Conservation (phyloP, 2,888 invertebrate genomes). For the Herminia tarsipennalis region DNA sequence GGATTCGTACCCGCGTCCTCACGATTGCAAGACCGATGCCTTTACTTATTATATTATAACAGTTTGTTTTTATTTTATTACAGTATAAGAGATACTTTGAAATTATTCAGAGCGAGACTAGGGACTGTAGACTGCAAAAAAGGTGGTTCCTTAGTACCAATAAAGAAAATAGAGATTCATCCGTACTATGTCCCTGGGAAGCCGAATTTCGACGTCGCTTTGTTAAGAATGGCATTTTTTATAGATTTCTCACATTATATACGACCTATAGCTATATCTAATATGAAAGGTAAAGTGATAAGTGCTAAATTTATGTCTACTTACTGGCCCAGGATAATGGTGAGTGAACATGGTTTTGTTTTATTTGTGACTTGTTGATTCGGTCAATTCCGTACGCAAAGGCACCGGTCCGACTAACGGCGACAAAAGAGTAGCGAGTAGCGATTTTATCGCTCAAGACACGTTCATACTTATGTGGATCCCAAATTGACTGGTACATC, state of each 20-base stretch:
- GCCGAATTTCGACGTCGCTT: constrained; percentile 63
- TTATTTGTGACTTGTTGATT: no score
- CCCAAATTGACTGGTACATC: no score
- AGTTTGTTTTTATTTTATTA: constrained; percentile 25
- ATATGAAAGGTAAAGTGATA: constrained; percentile 47
- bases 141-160: constrained; percentile 59
- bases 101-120: constrained; percentile 62
- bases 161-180: constrained; percentile 61
- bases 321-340: constrained; percentile 75
- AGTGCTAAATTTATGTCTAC: constrained; percentile 66
- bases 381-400: no score
- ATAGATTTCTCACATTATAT: constrained; percentile 47
- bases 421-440: no score
- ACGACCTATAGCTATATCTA: constrained; percentile 60
- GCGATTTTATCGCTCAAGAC: no score
- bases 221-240: constrained; percentile 54
- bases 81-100: constrained; percentile 71
- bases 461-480: no score
- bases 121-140: constrained; percentile 72
- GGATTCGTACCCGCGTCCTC: no score
- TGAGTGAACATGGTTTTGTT: no score
- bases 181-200: constrained; percentile 53
- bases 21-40: no score
- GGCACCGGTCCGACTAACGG: no score
- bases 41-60: not conserved